Evolutionary conservation across 2,888 invertebrate species (phyloP).

Genomic region (Lasioglossum zephyrum): DNA sequence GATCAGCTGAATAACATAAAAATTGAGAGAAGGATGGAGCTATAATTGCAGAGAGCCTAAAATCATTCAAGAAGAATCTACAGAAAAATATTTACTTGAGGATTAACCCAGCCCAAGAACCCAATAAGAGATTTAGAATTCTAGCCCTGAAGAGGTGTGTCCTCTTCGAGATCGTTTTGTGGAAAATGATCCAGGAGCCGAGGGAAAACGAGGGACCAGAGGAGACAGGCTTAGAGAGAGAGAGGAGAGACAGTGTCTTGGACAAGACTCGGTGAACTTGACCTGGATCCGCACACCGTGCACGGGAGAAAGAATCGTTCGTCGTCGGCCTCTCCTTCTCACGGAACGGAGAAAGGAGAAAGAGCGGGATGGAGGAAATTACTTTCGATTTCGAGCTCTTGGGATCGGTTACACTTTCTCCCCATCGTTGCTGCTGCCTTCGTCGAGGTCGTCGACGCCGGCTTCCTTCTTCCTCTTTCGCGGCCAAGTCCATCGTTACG

Average conservation of each 20-base stretch:
- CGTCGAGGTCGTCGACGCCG: constrained; percentile 55
- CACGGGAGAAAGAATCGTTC: constrained; percentile 73
- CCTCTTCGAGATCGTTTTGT: no score
- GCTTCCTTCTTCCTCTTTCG: constrained; percentile 72
- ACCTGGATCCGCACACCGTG: constrained; percentile 70
- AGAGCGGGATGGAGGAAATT: constrained; percentile 75
- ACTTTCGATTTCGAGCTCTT: constrained; percentile 79
- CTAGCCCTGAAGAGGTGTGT: neutral
- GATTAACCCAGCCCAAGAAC: neutral
- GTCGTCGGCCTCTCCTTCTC: constrained; percentile 65
- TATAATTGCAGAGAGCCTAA: no score
- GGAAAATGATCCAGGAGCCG: constrained; percentile 24
- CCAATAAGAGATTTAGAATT: no score
- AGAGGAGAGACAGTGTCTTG: constrained; percentile 61
- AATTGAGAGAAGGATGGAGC: no score
- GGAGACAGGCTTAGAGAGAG: constrained; percentile 64
- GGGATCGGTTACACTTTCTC: constrained; percentile 74
- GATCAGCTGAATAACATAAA: no score
- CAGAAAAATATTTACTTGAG: neutral
- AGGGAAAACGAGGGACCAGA: constrained; percentile 14
- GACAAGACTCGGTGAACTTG: constrained; percentile 71
- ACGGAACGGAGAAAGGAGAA: constrained; percentile 76
- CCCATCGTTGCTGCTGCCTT: constrained; percentile 50
- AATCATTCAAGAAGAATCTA: neutral
- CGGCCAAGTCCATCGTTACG: constrained; percentile 48